Base-by-base conservation (phyloP, 1,140 invertebrate genomes). In the Magallana gigas region DNA sequence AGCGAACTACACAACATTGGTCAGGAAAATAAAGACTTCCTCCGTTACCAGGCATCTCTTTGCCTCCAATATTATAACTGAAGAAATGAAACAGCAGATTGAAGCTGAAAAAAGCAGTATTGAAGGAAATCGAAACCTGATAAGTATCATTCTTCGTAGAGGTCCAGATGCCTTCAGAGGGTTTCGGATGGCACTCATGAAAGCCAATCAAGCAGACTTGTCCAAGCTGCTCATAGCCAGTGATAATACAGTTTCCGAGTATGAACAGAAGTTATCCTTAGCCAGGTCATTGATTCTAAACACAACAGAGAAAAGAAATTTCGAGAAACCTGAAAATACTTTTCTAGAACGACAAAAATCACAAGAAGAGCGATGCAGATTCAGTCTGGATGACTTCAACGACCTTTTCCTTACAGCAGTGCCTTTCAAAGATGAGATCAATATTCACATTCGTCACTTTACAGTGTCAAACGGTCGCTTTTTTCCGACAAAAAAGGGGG, bases 401-500 rank as follows among this genome's bases (percentile, higher is more conserved):
- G 60, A 88, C 23, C 64, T 23, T 3, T 83, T 60, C 14, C 57
- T 87, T 18, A 57, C 76, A 12, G 85, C 80, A 1, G 71, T 56
- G 48, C 18, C n/a, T 36, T 88, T 84, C 68, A 88, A 85, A 62
- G 71, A 36, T 14, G 14, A 76, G 9, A 64, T 85, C 1, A 64
- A 62, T 59, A 81, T 88, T 29, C 57, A 88, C 68, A 85, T 85
- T 16, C 62, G 87, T 57, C 83, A 80, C 16, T 81, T 64, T 56
- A 18, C 16, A 23, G 68, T 56, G 18, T 59, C 4, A 36, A 18
- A 36, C 8, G 62, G n/a, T n/a, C 48, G 12, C 12, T 76, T 29
- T 9, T 76, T 81, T 88, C n/a, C 83, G 8, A 85, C 87, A 0
- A 88, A 85, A 85, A 68, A 88, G 29, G 87, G 68, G 57, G 83